Evolutionary conservation across 2,888 invertebrate genomes (phyloP).

Genomic region (Epirrhoe tristata): DNA sequence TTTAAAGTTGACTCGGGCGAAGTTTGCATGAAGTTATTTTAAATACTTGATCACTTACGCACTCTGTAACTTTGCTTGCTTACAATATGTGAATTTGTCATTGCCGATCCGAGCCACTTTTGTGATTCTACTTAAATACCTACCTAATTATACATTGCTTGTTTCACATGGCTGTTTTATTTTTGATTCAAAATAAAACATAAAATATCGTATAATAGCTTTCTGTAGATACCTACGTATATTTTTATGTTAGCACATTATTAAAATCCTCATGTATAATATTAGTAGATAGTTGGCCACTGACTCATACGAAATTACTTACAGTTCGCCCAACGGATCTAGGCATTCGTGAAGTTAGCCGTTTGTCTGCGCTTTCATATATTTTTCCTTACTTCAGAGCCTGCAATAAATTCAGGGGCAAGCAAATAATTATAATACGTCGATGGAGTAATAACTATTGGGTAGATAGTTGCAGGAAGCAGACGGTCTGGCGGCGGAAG

Average conservation of each 20-base stretch:
- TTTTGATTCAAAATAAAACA: too few species aligned
- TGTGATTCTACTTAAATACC: neutral
- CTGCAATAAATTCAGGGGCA: conserved; percentile 7
- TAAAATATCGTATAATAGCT: too few species aligned
- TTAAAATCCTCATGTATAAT: too few species aligned
- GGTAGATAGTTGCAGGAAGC: conserved; percentile 51
- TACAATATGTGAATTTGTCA: neutral
- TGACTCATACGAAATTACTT: too few species aligned
- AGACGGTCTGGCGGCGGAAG: conserved; percentile 53
- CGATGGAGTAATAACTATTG: conserved; percentile 34
- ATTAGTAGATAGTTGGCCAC: too few species aligned
- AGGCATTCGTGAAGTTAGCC: too few species aligned
- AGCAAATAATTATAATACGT: conserved; percentile 14
- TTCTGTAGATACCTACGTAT: too few species aligned
- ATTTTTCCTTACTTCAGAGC: neutral
- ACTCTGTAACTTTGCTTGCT: neutral
- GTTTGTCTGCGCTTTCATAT: too few species aligned
- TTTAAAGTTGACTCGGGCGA: neutral
- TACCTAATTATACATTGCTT: neutral
- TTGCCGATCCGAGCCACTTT: neutral
- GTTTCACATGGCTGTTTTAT: too few species aligned
- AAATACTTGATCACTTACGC: neutral
- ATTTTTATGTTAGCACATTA: too few species aligned
- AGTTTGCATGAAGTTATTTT: neutral
- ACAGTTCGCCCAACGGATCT: too few species aligned